Evolutionary conservation across 2,113 vertebrate genomes (phyloP).

Genomic region (Phaethornis superciliosus): DNA sequence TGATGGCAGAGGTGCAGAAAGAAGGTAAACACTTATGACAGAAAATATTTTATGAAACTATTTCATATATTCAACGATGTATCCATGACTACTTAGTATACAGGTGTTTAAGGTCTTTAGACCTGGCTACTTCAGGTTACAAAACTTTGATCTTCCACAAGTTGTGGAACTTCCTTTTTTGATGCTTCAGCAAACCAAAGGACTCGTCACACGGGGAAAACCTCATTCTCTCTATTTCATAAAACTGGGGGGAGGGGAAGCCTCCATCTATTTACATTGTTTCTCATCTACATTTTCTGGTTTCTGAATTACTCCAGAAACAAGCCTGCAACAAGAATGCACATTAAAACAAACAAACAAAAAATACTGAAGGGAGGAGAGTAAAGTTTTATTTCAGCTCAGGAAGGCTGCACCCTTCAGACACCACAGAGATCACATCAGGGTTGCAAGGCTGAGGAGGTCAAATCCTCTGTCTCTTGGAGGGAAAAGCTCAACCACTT

Average conservation of each 20-base stretch:
- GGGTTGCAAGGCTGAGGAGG: not conserved
- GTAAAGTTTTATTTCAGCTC: not conserved
- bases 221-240: not conserved
- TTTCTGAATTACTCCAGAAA: too few relatives aligned
- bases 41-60: not conserved
- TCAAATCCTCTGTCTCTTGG: not conserved
- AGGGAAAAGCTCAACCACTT: not conserved
- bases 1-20: not conserved
- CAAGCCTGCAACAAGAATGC: too few relatives aligned
- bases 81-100: not conserved
- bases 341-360: too few relatives aligned
- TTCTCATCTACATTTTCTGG: not conserved
- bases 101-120: not conserved
- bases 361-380: not conserved
- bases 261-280: not conserved
- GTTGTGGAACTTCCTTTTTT: not conserved
- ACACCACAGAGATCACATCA: not conserved
- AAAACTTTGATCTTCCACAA: not conserved
- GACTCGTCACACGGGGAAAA: not conserved
- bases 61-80: not conserved
- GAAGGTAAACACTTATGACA: not conserved
- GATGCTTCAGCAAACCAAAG: not conserved
- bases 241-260: not conserved
- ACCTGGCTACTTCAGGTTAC: not conserved
- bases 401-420: not conserved